Evolutionary conservation across 2,113 vertebrate species (phyloP), one percentile per base, ranked within the genome.

Genomic region (Cynopterus brachyotis): DNA sequence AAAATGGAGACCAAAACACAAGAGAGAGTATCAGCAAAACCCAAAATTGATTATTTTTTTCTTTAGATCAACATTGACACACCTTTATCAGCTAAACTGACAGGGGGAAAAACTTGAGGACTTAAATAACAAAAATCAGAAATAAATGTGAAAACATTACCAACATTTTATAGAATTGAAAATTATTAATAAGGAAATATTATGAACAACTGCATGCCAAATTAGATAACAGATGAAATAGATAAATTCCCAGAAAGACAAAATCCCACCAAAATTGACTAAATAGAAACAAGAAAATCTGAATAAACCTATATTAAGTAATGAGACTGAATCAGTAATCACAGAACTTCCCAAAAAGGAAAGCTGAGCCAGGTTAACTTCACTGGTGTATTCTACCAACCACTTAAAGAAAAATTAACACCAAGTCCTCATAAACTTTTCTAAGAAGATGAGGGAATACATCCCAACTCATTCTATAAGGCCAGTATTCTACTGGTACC

Each of bases 41-140:
- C 72, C 79, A 42, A 89, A 64, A 12, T 32, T 75, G 17, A 45
- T 40, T 53, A 13, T 64, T 57, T 30, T 89, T 72, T 22, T 53
- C 28, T 80, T 45, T 53, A 90, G 40, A 79, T 40, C n/a, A 85
- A 69, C 45, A 80, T 1, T 53, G 37, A 78, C 19, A 76, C 76
- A 66, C 0, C 2, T 80, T 82, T 66, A 78, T 95, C 50, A 85
- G 40, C 26, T 76, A 37, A 81, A 55, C 10, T 19, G 30, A 60
- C 4, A 5, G 3, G 13, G 1, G 10, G 26, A 22, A 26, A 59
- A n/a, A 62, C 20, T 3, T 17, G 4, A 91, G 59, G 6, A 76
- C 37, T 95, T 11, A 83, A 84, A 94, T 28, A 42, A 87, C 37
- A 62, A 91, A 95, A 90, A 35, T 60, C n/a, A 73, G 37, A 15